Evolutionary conservation across 2,888 invertebrate genomes (phyloP).

Genomic region (Andrena dorsata): DNA sequence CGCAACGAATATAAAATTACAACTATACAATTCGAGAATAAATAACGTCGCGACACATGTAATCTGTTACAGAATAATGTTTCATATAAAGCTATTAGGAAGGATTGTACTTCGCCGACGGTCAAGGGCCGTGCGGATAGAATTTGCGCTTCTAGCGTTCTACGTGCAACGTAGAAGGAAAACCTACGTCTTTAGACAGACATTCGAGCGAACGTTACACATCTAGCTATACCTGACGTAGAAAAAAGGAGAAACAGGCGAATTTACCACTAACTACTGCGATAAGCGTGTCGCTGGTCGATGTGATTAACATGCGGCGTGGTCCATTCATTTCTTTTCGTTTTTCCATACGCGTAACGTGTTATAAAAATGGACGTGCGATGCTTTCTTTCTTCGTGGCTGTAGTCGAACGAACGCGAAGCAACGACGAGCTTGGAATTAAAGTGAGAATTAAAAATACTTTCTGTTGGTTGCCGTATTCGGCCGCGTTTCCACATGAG

Average conservation of each 20-base stretch:
- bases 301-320: conserved; percentile 25
- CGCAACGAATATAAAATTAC: conserved; percentile 57
- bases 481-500: background rate
- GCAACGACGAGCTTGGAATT: conserved; percentile 40
- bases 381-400: background rate
- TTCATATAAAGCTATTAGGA: conserved; percentile 60
- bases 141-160: conserved; percentile 10
- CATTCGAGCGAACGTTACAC: background rate
- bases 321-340: background rate
- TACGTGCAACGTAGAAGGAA: background rate
- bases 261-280: conserved; percentile 45
- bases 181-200: background rate
- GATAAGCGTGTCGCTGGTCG: conserved; percentile 44
- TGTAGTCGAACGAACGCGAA: background rate
- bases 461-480: conserved; percentile 18
- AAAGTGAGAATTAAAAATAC: conserved; percentile 42
- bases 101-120: conserved; percentile 49
- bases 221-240: conserved; percentile 33
- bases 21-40: conserved; percentile 65
- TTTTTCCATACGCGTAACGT: too few relatives aligned
- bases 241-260: conserved; percentile 25
- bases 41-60: conserved; percentile 57
- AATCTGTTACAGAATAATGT: conserved; percentile 24
- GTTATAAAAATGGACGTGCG: conserved; percentile 1
- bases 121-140: background rate